These are phyloP conservation scores for Amphipyra tragopoginis DNA, from an alignment of 2,888 invertebrate species.

Conservation along the genomic window DNA sequence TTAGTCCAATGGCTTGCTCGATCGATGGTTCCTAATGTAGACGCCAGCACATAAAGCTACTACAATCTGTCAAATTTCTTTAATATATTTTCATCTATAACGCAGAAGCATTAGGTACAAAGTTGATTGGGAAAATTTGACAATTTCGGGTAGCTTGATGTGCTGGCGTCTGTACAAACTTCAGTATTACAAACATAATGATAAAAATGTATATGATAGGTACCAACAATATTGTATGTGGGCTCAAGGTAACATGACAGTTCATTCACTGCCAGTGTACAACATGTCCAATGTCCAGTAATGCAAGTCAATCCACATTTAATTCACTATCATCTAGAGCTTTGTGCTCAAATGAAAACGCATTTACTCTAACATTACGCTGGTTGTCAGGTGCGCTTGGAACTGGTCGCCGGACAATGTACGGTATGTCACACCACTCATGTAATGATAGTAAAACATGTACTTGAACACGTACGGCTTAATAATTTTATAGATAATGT, in stretches of 20 bases:
- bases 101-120: too few relatives aligned
- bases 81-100: too few relatives aligned
- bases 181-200: background rate
- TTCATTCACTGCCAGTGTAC: background rate
- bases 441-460: conserved; percentile 24
- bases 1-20: conserved; percentile 26
- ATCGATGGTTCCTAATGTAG: conserved; percentile 24
- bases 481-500: conserved; percentile 34
- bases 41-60: too few relatives aligned
- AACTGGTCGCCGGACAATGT: conserved; percentile 10
- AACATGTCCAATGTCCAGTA: conserved; percentile 1
- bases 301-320: conserved; percentile 8
- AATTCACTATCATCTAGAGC: background rate
- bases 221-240: background rate
- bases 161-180: too few relatives aligned
- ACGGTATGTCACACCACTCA: conserved; percentile 2
- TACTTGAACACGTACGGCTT: conserved; percentile 21
- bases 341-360: conserved; percentile 9
- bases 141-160: too few relatives aligned
- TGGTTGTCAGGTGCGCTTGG: conserved; percentile 25
- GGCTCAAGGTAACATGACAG: conserved; percentile 2
- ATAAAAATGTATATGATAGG: background rate
- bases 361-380: conserved; percentile 18
- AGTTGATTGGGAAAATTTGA: too few relatives aligned
- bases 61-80: too few relatives aligned